These are phyloP conservation scores for Apotomis betuletana DNA, from an alignment of 2,888 invertebrate species.

Conservation along the genomic window DNA sequence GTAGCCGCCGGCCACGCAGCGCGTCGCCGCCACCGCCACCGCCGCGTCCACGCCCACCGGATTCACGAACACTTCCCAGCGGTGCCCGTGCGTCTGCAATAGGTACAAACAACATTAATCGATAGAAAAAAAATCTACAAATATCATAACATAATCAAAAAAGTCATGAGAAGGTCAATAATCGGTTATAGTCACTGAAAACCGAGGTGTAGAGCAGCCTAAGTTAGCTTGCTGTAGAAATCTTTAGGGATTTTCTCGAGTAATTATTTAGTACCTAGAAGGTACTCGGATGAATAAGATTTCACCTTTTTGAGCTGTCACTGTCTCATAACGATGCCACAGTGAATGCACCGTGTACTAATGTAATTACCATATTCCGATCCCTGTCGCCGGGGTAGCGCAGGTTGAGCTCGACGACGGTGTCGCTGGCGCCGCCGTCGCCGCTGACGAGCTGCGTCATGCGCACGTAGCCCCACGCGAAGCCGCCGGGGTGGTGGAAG, in stretches of 20 bases:
- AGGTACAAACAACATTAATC: background rate
- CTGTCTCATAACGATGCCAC: no score
- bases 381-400: conserved; percentile 94
- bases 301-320: no score
- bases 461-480: conserved; percentile 92
- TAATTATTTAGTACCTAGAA: no score
- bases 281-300: no score
- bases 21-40: conserved; percentile 89
- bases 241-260: no score
- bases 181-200: no score
- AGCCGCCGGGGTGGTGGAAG: conserved; percentile 94
- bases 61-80: conserved; percentile 96
- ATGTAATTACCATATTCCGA: conserved; percentile 86
- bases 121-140: no score
- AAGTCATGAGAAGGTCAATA: no score
- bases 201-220: no score
- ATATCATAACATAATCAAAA: no score
- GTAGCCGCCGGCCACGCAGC: conserved; percentile 96
- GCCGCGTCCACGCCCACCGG: conserved; percentile 95
- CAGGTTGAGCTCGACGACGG: conserved; percentile 94
- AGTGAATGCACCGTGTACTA: no score
- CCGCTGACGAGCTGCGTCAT: conserved; percentile 94
- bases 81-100: conserved; percentile 89
- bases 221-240: no score
- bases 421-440: conserved; percentile 94